Percentiles rank a stretch among this genome's conserved stretches.
Evolutionary conservation across 2,888 invertebrate genomes (phyloP).

Genomic region (Halocaridina rubra): DNA sequence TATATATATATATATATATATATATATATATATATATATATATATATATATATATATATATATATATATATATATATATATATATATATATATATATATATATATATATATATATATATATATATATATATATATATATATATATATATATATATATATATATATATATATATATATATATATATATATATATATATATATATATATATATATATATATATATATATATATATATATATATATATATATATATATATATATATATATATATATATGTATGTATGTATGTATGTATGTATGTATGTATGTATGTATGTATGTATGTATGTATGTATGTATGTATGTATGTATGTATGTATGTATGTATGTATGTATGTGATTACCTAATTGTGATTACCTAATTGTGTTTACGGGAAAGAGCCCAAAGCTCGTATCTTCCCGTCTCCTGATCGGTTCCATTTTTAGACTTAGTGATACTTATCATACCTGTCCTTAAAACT

Average conservation of each 20-base stretch:
- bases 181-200: constrained; percentile 1
- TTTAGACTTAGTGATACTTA: too few species aligned
- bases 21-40: not conserved
- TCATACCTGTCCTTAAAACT: too few species aligned
- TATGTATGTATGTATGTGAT: not conserved
- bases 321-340: not conserved
- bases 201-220: constrained; percentile 4
- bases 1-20: constrained; percentile 11
- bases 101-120: not conserved
- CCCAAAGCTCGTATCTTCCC: too few species aligned
- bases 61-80: constrained; percentile 4
- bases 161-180: constrained; percentile 5
- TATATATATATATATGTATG: constrained; percentile 4
- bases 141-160: constrained; percentile 8
- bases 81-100: constrained; percentile 8
- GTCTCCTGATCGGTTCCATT: too few species aligned
- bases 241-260: constrained; percentile 8
- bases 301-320: not conserved
- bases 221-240: not conserved
- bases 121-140: constrained; percentile 8
- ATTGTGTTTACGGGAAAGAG: not conserved
- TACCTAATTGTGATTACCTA: not conserved
- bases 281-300: constrained; percentile 3
- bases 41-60: constrained; percentile 3
- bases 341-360: not conserved